These are phyloP conservation scores for Pocillopora verrucosa DNA, from an alignment of 64 coral and sea anemone species.

Conservation along the genomic window DNA sequence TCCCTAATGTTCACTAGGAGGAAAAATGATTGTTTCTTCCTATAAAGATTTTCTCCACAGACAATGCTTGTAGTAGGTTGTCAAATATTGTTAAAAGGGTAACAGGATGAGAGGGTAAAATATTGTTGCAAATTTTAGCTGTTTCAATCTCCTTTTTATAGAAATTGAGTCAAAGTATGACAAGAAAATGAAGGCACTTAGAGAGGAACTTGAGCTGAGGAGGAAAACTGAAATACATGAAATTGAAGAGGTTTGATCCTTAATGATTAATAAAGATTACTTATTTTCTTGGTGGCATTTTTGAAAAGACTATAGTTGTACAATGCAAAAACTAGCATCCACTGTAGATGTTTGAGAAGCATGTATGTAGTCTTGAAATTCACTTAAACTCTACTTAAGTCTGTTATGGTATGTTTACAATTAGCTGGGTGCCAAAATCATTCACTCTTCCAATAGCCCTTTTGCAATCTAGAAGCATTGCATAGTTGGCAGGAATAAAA, in stretches of 20 bases:
- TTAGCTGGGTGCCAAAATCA: no score
- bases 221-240: conserved; percentile 99
- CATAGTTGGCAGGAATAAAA: no score
- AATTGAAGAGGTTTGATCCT: conserved; percentile 91
- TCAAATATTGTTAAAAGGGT: background rate
- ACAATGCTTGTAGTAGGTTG: no score
- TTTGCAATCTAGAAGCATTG: no score
- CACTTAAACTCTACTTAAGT: no score
- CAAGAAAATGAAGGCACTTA: conserved; percentile 95
- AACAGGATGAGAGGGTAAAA: background rate
- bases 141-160: conserved; percentile 23
- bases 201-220: conserved; percentile 95
- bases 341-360: no score
- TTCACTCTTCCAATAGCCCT: no score
- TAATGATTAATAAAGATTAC: background rate
- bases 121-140: background rate
- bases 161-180: conserved; percentile 99
- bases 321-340: no score
- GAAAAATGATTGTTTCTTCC: background rate
- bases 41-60: no score
- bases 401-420: no score
- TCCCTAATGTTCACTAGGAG: background rate
- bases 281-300: background rate
- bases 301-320: background rate
- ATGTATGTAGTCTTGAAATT: no score